phyloP scores from a whole-genome alignment of 2,888 invertebrate genomes.

The Aleiodes alternator region DNA sequence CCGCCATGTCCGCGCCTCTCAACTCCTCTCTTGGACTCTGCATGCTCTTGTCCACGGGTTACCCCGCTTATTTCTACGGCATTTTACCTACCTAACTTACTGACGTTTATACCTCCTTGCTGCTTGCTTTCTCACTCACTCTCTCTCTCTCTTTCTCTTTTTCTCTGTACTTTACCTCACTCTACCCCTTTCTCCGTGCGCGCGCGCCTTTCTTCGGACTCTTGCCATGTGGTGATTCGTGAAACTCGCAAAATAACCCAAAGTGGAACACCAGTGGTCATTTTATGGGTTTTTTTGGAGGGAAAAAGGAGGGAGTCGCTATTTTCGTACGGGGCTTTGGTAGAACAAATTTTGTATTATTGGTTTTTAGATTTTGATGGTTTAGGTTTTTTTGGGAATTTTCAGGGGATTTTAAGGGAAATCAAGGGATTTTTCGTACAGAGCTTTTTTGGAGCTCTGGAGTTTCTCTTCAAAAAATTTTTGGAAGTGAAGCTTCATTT shows the following conservation, averaged over 20 bases:
- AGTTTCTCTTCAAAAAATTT: too few relatives aligned
- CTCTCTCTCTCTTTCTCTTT: too few relatives aligned
- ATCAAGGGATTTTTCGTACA: too few relatives aligned
- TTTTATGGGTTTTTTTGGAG: neutral
- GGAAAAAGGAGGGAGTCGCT: neutral
- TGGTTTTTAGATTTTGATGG: too few relatives aligned
- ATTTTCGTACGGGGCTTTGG: neutral
- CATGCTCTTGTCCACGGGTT: slow-evolving; percentile 64
- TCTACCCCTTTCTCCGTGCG: neutral
- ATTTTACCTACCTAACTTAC: too few relatives aligned
- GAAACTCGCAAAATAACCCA: neutral
- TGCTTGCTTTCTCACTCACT: too few relatives aligned
- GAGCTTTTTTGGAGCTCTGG: too few relatives aligned
- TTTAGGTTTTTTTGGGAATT: too few relatives aligned
- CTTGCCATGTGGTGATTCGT: neutral
- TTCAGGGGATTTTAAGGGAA: too few relatives aligned
- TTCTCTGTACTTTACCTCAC: neutral
- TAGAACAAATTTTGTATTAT: too few relatives aligned
- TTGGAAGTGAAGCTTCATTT: too few relatives aligned
- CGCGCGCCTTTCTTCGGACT: neutral
- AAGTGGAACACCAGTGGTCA: neutral
- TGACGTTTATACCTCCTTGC: too few relatives aligned
- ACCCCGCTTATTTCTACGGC: neutral
- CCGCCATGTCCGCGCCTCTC: slow-evolving; percentile 75
- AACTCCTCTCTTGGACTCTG: slow-evolving; percentile 63